Evolutionary conservation across 2,113 vertebrate genomes (phyloP).

Genomic region (Notarius quadriscutis): DNA sequence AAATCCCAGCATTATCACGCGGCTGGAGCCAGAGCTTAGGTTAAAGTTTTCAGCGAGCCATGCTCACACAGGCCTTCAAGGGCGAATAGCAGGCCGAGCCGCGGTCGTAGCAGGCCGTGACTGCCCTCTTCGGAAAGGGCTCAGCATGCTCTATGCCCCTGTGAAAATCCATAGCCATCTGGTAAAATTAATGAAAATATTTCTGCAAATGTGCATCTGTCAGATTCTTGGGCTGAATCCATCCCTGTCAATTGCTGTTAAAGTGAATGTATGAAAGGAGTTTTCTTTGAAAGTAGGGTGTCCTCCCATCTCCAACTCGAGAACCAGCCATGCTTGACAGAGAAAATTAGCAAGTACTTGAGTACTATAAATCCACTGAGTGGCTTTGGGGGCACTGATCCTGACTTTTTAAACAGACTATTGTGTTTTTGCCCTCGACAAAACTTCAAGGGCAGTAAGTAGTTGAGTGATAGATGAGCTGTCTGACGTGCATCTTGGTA

Average conservation of each 20-base stretch:
- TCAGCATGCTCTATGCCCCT: too few species aligned
- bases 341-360: not conserved
- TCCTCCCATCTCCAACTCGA: not conserved
- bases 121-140: too few species aligned
- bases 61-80: too few species aligned
- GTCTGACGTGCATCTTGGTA: not conserved
- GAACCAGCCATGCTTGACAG: not conserved
- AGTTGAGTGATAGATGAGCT: not conserved
- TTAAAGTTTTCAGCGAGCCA: too few species aligned
- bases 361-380: not conserved
- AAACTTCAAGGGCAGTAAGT: not conserved
- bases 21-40: too few species aligned
- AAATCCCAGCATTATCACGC: too few species aligned
- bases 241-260: not conserved
- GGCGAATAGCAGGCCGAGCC: too few species aligned
- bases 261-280: not conserved
- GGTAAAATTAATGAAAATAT: too few species aligned
- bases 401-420: not conserved
- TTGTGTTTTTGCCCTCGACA: not conserved
- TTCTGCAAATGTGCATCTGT: too few species aligned
- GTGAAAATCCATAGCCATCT: too few species aligned
- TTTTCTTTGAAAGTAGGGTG: not conserved
- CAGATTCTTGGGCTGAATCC: too few species aligned
- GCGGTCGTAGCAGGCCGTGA: too few species aligned
- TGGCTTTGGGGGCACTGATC: not conserved